phyloP scores from a whole-genome alignment of 2,113 vertebrate genomes.

The Sorex araneus region DNA sequence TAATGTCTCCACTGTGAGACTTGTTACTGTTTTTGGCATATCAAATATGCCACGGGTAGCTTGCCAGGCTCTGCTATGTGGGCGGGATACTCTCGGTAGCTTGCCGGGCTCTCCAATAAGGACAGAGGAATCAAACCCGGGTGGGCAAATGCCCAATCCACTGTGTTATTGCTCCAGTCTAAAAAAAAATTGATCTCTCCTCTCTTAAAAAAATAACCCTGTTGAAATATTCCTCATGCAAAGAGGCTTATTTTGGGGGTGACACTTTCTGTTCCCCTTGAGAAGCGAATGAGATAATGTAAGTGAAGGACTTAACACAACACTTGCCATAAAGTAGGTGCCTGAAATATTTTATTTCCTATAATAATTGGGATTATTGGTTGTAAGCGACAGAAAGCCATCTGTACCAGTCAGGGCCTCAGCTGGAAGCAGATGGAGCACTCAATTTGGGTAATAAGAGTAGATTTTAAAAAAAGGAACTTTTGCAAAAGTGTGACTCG shows the following conservation, averaged over 20 bases:
- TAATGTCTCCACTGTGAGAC: too few relatives aligned
- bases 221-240: not conserved
- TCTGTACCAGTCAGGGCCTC: not conserved
- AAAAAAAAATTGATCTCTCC: too few relatives aligned
- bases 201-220: not conserved
- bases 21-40: too few relatives aligned
- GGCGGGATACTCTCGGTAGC: too few relatives aligned
- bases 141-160: too few relatives aligned
- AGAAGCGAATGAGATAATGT: not conserved
- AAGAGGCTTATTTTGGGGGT: not conserved
- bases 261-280: not conserved
- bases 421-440: not conserved
- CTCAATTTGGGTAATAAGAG: not conserved
- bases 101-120: too few relatives aligned
- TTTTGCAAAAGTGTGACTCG: not conserved
- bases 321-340: not conserved
- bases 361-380: conserved; percentile 32
- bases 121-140: too few relatives aligned
- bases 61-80: too few relatives aligned
- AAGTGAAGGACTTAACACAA: not conserved
- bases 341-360: conserved; percentile 18
- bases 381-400: conserved; percentile 48
- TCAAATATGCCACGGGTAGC: too few relatives aligned
- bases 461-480: not conserved
- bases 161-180: too few relatives aligned